Evolutionary conservation across 2,797 vertebrate species (phyloP).

Genomic region (Bryconaethiops microstoma): DNA sequence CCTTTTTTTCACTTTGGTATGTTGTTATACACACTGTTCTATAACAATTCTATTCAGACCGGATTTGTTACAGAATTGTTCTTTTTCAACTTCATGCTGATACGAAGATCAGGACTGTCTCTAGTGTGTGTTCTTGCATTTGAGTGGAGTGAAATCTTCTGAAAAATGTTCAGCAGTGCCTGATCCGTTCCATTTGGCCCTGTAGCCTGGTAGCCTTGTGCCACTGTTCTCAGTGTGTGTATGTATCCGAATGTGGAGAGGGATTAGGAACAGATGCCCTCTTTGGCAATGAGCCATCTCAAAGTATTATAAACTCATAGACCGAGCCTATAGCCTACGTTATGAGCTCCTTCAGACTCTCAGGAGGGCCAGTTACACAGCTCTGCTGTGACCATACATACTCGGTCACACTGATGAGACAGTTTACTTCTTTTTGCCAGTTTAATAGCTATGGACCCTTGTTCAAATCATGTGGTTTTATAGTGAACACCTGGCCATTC

Average conservation of each 20-base stretch:
- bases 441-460: neutral
- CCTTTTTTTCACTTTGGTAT: no score
- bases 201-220: slow-evolving; percentile 18
- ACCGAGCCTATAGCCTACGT: neutral
- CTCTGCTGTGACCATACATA: neutral
- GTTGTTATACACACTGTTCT: no score
- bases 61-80: no score
- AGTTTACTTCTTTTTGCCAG: neutral
- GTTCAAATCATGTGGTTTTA: slow-evolving; percentile 7
- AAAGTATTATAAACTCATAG: slow-evolving; percentile 7
- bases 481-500: slow-evolving; percentile 8
- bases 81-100: no score
- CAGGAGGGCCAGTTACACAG: neutral
- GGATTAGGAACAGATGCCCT: slow-evolving; percentile 48
- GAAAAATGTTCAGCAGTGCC: neutral
- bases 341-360: neutral
- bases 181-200: slow-evolving; percentile 18
- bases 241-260: neutral
- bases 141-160: neutral
- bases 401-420: neutral
- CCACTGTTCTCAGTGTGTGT: slow-evolving; percentile 30
- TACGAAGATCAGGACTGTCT: no score
- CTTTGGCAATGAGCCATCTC: slow-evolving; percentile 32
- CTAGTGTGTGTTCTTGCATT: neutral
- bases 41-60: no score